Conservation (phyloP, 2,888 invertebrate genomes). For the Parthenolecanium corni region DNA sequence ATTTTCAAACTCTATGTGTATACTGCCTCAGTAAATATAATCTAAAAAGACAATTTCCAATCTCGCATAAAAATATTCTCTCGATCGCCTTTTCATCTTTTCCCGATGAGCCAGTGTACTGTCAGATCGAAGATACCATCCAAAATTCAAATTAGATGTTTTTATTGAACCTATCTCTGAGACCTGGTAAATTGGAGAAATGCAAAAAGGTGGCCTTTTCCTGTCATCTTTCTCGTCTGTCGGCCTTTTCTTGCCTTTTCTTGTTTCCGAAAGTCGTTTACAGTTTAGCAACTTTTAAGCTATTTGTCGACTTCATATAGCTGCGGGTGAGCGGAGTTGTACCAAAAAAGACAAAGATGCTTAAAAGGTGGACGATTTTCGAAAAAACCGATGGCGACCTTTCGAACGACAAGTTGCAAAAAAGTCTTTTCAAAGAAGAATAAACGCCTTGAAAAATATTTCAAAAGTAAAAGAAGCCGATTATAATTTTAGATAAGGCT, state of each 20-base stretch:
- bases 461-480: slow-evolving; percentile 16
- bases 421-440: slow-evolving; percentile 4
- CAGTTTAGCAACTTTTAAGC: slow-evolving; percentile 4
- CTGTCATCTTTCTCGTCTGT: no score
- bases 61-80: no score
- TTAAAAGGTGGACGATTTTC: slow-evolving; percentile 15
- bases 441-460: slow-evolving; percentile 13
- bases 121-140: no score
- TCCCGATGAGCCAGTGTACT: no score
- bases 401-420: slow-evolving; percentile 18
- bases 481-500: slow-evolving; percentile 20
- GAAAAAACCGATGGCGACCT: background rate
- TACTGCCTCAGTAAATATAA: no score
- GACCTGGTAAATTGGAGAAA: no score
- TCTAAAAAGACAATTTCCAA: no score
- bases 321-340: background rate
- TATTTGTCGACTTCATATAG: background rate
- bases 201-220: no score
- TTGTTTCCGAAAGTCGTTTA: slow-evolving; percentile 10
- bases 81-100: no score
- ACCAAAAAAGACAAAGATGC: slow-evolving; percentile 9
- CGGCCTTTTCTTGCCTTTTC: background rate
- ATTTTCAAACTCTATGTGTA: no score
- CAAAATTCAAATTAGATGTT: no score
- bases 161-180: no score